phyloP scores from a whole-genome alignment of 2,888 invertebrate genomes.

The Drosophila neoperkinsi region DNA sequence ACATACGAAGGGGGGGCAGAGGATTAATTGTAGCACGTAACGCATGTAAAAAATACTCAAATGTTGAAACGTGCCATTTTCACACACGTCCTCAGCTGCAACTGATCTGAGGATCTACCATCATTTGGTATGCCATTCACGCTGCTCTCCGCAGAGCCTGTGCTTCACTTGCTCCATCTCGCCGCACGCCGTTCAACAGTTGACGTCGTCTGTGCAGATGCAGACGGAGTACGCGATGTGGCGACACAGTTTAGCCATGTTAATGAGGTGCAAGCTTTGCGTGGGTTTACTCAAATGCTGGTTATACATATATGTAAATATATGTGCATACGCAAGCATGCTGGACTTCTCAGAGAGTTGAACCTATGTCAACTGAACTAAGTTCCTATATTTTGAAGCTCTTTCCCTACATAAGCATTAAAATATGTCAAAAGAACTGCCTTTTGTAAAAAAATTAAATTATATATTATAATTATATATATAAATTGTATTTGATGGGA shows the following conservation, averaged over 20 bases:
- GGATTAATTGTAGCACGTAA: conserved; percentile 73
- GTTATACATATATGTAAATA: neutral
- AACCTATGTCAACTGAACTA: neutral
- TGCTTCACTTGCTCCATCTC: conserved; percentile 21
- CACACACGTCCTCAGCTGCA: conserved; percentile 76
- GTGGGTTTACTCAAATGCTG: conserved; percentile 12
- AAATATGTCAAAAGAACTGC: neutral
- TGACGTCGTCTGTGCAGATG: conserved; percentile 17
- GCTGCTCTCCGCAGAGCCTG: conserved; percentile 26
- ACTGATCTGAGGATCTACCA: conserved; percentile 56
- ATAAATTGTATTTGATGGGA: neutral
- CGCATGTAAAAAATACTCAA: conserved; percentile 73
- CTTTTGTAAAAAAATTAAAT: neutral
- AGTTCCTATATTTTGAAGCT: neutral
- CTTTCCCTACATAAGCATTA: neutral
- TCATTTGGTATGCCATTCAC: conserved; percentile 62
- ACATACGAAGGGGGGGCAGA: neutral
- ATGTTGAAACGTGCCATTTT: conserved; percentile 82
- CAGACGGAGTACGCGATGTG: conserved; percentile 9
- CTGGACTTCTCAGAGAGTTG: neutral
- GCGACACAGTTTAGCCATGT: conserved; percentile 63
- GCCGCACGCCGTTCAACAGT: conserved; percentile 29
- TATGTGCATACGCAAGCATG: neutral
- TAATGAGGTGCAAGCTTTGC: conserved; percentile 53
- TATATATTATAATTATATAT: neutral